Base-by-base conservation (phyloP, 2,113 vertebrate species). In the Merops nubicus region DNA sequence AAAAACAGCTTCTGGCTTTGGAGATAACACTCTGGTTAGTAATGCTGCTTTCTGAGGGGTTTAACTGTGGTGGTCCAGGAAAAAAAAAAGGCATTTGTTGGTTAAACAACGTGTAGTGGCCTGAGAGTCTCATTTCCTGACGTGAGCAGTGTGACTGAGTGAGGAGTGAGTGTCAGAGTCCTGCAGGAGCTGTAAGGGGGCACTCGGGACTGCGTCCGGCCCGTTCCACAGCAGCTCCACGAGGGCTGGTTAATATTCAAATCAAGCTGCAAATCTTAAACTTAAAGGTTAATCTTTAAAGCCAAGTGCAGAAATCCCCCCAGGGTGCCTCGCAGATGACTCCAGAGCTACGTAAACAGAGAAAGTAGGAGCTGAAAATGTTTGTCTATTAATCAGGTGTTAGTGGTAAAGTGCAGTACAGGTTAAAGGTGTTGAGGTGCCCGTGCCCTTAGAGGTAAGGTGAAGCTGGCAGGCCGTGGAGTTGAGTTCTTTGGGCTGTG, bases 371-470 rank as follows among this genome's bases (percentile, higher is more conserved):
- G 5, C 69, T 29, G 50, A 4, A 50, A 13, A 11, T 12, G 29
- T 47, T 36, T 16, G 26, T 4, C n/a, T 65, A 0, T 23, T 57
- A 23, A 36, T 29, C 11, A 5, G 16, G 15, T 53, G 11, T 9
- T 21, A 10, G 47, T 16, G 40, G 20, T 4, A 1, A 51, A 21
- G 56, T 18, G 45, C 53, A 57, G 20, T 4, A 3, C 29, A 15
- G 31, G 8, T 22, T 57, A 22, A 19, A 36, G 1, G 1, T 2
- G 0, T 15, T 12, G 78, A 6, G 33, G 4, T 45, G 10, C 3
- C 68, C n/a, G 0, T 85, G 56, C 26, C 47, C 70, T 16, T 10
- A 0, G 1, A 28, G 56, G 9, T 21, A 8, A 2, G 0, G 2
- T 4, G 69, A 28, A 19, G 70, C 21, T 17, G 14, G 47, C 28